phyloP scores from a whole-genome alignment of 2,888 invertebrate genomes.

The Coelinius sp. region DNA sequence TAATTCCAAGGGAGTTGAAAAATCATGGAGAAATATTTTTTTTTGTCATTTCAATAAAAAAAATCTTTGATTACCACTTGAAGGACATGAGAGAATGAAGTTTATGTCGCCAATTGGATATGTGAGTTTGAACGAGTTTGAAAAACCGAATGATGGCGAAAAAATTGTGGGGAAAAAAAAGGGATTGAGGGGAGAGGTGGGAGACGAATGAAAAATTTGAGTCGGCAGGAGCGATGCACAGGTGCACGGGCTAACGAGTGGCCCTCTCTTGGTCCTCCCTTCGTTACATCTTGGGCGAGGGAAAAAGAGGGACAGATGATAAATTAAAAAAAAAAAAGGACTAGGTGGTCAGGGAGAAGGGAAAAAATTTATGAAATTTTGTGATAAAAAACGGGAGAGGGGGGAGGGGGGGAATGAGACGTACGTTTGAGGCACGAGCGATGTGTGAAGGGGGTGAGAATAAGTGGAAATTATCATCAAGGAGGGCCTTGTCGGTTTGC shows the following conservation, averaged over 20 bases:
- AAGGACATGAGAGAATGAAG: neutral
- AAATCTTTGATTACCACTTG: neutral
- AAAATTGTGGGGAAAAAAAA: conserved; percentile 47
- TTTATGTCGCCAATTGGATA: conserved; percentile 14
- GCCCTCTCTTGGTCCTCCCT: conserved; percentile 35
- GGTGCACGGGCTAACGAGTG: conserved; percentile 63
- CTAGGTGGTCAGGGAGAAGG: conserved; percentile 39
- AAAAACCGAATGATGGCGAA: conserved; percentile 43
- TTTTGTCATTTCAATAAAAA: neutral
- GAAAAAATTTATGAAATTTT: conserved; percentile 42
- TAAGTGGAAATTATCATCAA: conserved; percentile 34
- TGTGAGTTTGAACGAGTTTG: conserved; percentile 24
- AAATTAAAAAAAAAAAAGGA: conserved; percentile 28
- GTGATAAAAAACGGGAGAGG: conserved; percentile 44
- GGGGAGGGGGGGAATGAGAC: neutral
- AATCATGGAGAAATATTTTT: neutral
- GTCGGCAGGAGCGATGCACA: conserved; percentile 55
- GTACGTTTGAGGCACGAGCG: conserved; percentile 30
- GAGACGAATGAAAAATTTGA: conserved; percentile 64
- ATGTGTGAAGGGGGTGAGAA: conserved; percentile 18
- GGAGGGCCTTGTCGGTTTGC: conserved; percentile 22
- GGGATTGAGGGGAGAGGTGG: conserved; percentile 57
- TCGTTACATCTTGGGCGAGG: conserved; percentile 37
- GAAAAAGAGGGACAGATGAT: conserved; percentile 34
- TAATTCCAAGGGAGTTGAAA: neutral